phyloP scores from a whole-genome alignment of 2,113 vertebrate genomes.

The Cairina moschata region DNA sequence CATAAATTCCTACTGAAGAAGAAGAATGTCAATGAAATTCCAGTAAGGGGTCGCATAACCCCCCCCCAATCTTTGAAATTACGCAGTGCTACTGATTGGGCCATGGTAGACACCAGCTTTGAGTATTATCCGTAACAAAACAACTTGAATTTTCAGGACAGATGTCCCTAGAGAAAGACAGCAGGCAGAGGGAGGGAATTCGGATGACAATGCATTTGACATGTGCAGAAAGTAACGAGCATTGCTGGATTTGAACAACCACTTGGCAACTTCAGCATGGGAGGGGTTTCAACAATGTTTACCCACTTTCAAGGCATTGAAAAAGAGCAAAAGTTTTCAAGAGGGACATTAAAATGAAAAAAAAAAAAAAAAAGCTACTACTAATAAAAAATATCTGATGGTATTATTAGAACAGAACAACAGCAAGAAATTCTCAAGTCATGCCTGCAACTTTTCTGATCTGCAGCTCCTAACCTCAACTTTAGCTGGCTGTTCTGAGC shows the following conservation, averaged over 20 bases:
- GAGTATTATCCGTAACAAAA: neutral
- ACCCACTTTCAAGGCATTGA: neutral
- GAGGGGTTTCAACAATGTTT: neutral
- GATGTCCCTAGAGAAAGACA: neutral
- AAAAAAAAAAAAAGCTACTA: neutral
- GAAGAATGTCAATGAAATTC: neutral
- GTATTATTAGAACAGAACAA: neutral
- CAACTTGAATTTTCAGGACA: neutral
- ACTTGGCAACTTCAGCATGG: neutral
- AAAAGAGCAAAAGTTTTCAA: neutral
- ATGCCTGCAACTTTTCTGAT: neutral
- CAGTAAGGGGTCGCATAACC: neutral
- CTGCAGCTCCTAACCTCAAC: neutral
- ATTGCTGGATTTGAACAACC: neutral
- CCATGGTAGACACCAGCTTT: accelerated
- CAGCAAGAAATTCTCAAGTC: neutral
- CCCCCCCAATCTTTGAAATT: neutral
- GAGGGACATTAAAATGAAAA: neutral
- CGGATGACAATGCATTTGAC: neutral
- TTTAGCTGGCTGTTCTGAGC: neutral
- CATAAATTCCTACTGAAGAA: neutral
- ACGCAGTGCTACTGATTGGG: accelerated
- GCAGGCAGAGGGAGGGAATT: neutral
- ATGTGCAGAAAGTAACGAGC: neutral
- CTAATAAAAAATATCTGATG: neutral